Conservation (phyloP, 2,113 vertebrate genomes). For the Odocoileus hemionus region DNA sequence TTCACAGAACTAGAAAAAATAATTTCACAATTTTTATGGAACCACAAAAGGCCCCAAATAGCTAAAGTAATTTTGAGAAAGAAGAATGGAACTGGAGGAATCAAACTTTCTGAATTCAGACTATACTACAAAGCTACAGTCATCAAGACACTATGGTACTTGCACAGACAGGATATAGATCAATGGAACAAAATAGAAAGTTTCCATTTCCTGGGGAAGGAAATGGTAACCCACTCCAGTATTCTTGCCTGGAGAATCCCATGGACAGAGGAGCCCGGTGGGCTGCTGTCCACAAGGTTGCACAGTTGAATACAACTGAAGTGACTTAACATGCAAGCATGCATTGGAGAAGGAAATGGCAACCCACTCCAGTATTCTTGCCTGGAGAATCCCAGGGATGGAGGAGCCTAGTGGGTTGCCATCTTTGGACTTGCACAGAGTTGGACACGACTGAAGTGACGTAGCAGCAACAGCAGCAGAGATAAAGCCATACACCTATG, state of each 20-base stretch:
- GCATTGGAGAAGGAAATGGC: background rate
- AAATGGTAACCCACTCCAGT: background rate
- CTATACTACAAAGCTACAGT: background rate
- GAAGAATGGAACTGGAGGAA: background rate
- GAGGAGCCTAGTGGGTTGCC: background rate
- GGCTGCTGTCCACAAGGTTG: too few species aligned
- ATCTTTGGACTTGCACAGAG: background rate
- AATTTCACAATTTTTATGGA: background rate
- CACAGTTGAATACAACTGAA: too few species aligned
- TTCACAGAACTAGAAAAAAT: background rate
- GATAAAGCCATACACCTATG: background rate
- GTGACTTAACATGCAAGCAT: too few species aligned
- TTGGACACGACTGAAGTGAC: accelerated
- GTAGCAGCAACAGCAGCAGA: background rate
- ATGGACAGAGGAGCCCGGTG: background rate
- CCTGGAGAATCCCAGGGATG: background rate
- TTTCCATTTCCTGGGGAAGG: background rate
- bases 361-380: background rate
- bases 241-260: background rate
- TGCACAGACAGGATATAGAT: background rate
- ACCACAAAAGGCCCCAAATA: background rate
- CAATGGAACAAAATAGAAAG: background rate
- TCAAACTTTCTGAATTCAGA: background rate
- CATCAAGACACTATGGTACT: background rate
- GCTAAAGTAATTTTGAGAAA: background rate